Percentiles rank a stretch among this genome's conserved stretches.
Conservation (phyloP, 1,140 invertebrate species). For the Caenorhabditis remanei region DNA sequence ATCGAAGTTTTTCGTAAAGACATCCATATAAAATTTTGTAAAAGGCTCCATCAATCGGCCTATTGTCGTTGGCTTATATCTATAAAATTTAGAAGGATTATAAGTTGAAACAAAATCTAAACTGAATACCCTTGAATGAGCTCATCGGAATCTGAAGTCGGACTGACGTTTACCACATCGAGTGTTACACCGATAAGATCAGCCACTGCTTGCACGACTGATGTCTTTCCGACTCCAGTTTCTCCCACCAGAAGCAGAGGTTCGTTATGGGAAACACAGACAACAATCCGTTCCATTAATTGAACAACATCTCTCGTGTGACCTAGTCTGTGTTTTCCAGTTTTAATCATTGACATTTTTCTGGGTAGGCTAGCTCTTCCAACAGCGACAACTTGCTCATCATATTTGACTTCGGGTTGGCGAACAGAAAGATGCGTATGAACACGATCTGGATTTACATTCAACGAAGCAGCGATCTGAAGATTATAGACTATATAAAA, state of each 20-base stretch:
- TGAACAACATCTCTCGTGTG: constrained; percentile 81
- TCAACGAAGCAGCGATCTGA: constrained; percentile 62
- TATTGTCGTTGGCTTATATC: constrained; percentile 93
- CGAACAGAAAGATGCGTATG: constrained; percentile 40
- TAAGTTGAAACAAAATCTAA: constrained; percentile 81
- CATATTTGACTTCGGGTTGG: constrained; percentile 50
- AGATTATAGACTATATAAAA: constrained; percentile 37
- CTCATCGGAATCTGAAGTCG: constrained; percentile 63
- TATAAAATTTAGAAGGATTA: constrained; percentile 71
- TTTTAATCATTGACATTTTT: constrained; percentile 18
- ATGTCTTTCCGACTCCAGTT: constrained; percentile 98
- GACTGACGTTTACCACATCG: constrained; percentile 98
- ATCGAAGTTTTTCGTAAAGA: constrained; percentile 87
- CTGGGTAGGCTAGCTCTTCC: constrained; percentile 33
- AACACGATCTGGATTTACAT: constrained; percentile 56
- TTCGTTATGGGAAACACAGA: constrained; percentile 82
- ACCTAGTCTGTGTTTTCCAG: constrained; percentile 31
- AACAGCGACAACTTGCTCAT: constrained; percentile 33
- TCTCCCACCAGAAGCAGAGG: constrained; percentile 95
- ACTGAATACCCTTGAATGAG: constrained; percentile 87
- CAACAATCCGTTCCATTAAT: constrained; percentile 84
- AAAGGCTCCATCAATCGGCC: constrained; percentile 87
- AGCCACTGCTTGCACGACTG: constrained; percentile 92
- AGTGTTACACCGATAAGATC: constrained; percentile 84
- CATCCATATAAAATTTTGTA: constrained; percentile 86